These are phyloP conservation scores for Cylloceria caligata DNA, from an alignment of 2,888 invertebrate genomes.

Conservation along the genomic window DNA sequence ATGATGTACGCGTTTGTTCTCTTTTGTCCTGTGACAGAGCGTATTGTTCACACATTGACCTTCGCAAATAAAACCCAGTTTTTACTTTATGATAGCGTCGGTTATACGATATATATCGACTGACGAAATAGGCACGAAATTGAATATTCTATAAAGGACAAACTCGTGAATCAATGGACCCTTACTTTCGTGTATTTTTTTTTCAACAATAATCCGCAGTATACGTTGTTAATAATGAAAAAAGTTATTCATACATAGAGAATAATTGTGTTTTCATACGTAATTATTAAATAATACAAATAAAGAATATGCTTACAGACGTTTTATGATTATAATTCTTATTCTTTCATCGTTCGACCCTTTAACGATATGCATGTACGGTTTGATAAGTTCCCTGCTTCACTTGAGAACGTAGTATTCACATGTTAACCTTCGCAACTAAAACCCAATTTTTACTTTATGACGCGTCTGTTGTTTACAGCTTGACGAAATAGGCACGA, in stretches of 20 bases:
- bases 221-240: background rate
- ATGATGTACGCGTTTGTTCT: background rate
- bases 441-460: background rate
- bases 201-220: background rate
- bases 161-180: background rate
- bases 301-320: no score
- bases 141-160: background rate
- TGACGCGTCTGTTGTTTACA: background rate
- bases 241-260: no score
- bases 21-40: background rate
- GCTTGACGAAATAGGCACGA: background rate
- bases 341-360: background rate
- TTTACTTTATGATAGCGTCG: background rate
- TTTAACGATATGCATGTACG: background rate
- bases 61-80: background rate
- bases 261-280: no score
- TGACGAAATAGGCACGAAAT: background rate
- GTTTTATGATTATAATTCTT: background rate
- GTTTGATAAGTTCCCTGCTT: background rate
- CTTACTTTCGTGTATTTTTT: background rate
- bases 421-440: background rate
- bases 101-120: background rate
- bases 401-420: background rate
- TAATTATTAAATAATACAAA: no score
- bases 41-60: background rate